Evolutionary conservation across 2,113 vertebrate species (phyloP).

Genomic region (Scytalopus superciliaris): DNA sequence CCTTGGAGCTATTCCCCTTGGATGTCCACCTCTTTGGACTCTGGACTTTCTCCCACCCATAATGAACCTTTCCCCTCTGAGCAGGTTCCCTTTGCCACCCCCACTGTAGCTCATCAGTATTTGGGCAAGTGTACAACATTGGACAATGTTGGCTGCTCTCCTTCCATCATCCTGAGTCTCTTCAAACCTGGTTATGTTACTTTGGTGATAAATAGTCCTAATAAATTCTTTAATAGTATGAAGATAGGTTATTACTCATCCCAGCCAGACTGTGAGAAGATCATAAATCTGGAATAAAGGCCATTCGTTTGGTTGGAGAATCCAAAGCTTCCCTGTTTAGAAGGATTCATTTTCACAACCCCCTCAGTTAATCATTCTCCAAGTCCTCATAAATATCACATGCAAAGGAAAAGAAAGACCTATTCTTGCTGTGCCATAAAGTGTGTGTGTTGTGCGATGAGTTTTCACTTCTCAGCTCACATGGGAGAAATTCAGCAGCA

Average conservation of each 20-base stretch:
- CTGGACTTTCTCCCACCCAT: background rate
- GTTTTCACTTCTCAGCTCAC: constrained; percentile 30
- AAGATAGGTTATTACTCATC: constrained; percentile 58
- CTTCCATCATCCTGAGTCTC: constrained; percentile 6
- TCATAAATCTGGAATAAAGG: constrained; percentile 58
- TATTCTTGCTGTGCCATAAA: constrained; percentile 33
- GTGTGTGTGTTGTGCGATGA: background rate
- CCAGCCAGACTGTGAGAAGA: constrained; percentile 24
- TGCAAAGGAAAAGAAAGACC: constrained; percentile 31
- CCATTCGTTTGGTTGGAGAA: constrained; percentile 56
- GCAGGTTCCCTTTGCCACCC: background rate
- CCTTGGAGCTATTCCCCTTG: background rate
- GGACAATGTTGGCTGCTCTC: constrained; percentile 1
- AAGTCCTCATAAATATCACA: constrained; percentile 55
- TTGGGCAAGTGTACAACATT: background rate
- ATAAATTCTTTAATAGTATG: constrained; percentile 50
- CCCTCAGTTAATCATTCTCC: constrained; percentile 54
- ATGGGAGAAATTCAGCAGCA: background rate
- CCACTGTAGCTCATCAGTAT: background rate
- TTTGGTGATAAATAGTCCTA: constrained; percentile 54
- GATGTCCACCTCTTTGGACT: background rate
- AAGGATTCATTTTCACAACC: constrained; percentile 63
- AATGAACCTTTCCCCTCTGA: background rate
- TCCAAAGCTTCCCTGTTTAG: constrained; percentile 42
- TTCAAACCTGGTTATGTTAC: constrained; percentile 9